Evolutionary conservation across 64 coral and sea anemone genomes (phyloP), one percentile per base, ranked within the genome.

Genomic region (Exaiptasia diaphana): DNA sequence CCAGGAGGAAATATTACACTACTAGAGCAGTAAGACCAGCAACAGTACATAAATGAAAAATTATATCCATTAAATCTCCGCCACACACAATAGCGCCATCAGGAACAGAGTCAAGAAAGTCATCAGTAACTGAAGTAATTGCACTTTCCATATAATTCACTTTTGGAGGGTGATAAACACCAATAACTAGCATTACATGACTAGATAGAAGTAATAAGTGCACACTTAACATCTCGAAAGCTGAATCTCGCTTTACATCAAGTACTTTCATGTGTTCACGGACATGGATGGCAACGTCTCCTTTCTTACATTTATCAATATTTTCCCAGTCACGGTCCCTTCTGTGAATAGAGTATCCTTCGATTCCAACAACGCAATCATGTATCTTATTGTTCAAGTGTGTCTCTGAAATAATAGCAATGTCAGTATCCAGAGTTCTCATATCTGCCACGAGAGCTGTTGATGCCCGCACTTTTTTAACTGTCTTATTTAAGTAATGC

Each of bases 101-200:
- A 7, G 75, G 75, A n/a, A 15, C 18, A 13, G 38, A 20, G 17
- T 70, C 65, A 9, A 71, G 21, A 24, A 50, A 26, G 28, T 73
- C 58, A 50, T 83, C 80, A 13, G 36, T 63, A 33, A 63, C 30
- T 1, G 30, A 33, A 50, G 63, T 23, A 67, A 60, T 20, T 7
- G 59, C 10, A 33, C 10, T 1, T 15, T 86, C 60, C 13, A 17
- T 12, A 28, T 88, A 78, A 1, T 80, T 78, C 22, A 22, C 24
- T 44, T 80, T 88, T 21, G 86, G 86, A 44, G 86, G 86, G 40
- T 80, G 50, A 31, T 79, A 88, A 9, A 88, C 5, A 20, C 74
- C 74, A 46, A 36, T 22, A 17, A 88, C 45, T 33, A 88, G n/a
- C 86, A 80, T 72, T 23, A 35, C 41, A n/a, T 88, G 30, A 9